Base-by-base conservation (phyloP, 2,888 invertebrate genomes). In the Hydrotaea diabolus region DNA sequence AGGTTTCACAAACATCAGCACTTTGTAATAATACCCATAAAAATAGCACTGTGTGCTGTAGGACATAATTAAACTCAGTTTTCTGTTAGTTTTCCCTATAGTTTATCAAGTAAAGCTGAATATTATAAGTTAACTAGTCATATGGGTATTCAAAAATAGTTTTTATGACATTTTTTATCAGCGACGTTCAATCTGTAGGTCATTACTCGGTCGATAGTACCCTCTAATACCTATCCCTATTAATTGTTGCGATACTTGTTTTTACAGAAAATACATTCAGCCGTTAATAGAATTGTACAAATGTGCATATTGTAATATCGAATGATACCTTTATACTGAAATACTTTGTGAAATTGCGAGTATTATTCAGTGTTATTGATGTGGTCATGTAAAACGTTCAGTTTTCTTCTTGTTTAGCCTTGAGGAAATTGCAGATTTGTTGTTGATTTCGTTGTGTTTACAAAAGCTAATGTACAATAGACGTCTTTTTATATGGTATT, bases 351-450 rank as follows among this genome's bases (percentile, higher is more conserved):
- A 36, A 2, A 31, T 2, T 31, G 31, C 7, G 31, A 2, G 49
- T 78, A 72, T 62, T 78, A 62, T 72, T 19, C 9, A 36, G 62
- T 69, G 66, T 80, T 74, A 43, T 53, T 31, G 57, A 74, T 57
- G 21, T 69, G 57, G 57, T 80, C 74, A 69, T 74, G 64, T 62
- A 72, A 21, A 78, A 72, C 66, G 53, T 74, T 79, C 36, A 26
- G 74, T 66, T 74, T 43, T 80, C 39, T 55, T 39, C 66, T 80
- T 43, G 66, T 74, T 80, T 80, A 80, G 66, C 74, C 66, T 80
- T 80, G 57, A 74, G 43, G 43, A 66, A 19, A 39, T 66, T n/a
- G 21, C 21, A 66, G 66, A 66, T 66, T 43, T 66, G 43, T 43
- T 23, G 39, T 43, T 19, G 66, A 66, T 43, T 26, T 15, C 23